These are phyloP conservation scores for cattle (Bos taurus) DNA, from an alignment of 2,113 vertebrate species.

Conservation along the genomic window ARS-UCD2.0 NC_037338.1:65241501-65242000, in stretches of 20 bases:
- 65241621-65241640: background rate
- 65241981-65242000: background rate
- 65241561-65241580: background rate
- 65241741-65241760: background rate
- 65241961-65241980: background rate
- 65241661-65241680: background rate
- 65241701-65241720: background rate
- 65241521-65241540: background rate
- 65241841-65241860: background rate
- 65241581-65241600: background rate
- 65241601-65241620: background rate
- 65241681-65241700: background rate
- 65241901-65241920: background rate
- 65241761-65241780: background rate
- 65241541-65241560: background rate
- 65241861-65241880: background rate
- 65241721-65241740: background rate
- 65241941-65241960: background rate
- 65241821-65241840: background rate
- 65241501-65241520: background rate
- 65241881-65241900: background rate
- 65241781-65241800: background rate
- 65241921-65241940: background rate
- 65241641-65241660: background rate
- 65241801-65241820: background rate